A percentile compares a stretch with the other conserved stretches of the same genome.
Conservation (phyloP, 1,140 invertebrate species). For the Apis mellifera region Amel_HAv3.1 CM009946.2:6146501-6147000, state of each 20-base stretch:
- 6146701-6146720: too few relatives aligned
- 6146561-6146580: neutral
- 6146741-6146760: neutral
- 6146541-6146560: neutral
- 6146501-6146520: conserved; percentile 86
- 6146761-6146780: neutral
- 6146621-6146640: neutral
- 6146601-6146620: conserved; percentile 18
- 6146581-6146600: conserved; percentile 33
- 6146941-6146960: conserved; percentile 10
- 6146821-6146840: conserved; percentile 4
- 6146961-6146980: neutral
- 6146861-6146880: neutral
- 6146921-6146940: neutral
- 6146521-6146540: conserved; percentile 83
- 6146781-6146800: neutral
- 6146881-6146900: neutral
- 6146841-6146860: neutral
- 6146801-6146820: neutral
- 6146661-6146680: too few relatives aligned
- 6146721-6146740: too few relatives aligned
- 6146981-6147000: neutral
- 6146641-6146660: too few relatives aligned
- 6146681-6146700: too few relatives aligned
- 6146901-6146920: neutral